Evolutionary conservation across 2,113 vertebrate genomes (phyloP).

Genomic region (Boulengeromyrus knoepffleri): DNA sequence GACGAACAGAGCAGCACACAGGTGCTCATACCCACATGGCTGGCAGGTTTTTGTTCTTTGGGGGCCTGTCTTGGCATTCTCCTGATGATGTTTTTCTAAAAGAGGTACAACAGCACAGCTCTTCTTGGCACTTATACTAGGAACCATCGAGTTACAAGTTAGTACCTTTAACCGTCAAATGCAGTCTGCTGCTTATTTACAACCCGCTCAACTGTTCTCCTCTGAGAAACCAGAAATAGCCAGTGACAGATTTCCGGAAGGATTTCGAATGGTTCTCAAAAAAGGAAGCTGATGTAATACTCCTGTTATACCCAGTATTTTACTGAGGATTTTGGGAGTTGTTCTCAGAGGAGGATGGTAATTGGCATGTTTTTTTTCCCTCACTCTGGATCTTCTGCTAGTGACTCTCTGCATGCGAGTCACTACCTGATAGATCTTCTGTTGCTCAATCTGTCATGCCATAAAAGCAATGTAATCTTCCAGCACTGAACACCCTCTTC

Average conservation of each 20-base stretch:
- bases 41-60: background rate
- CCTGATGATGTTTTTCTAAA: background rate
- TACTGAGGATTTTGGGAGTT: background rate
- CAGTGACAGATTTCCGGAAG: background rate
- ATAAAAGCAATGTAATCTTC: background rate
- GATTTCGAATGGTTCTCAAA: background rate
- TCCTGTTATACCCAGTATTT: background rate
- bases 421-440: background rate
- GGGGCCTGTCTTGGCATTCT: background rate
- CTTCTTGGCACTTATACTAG: background rate
- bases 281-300: background rate
- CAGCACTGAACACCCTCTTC: background rate
- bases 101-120: background rate
- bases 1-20: background rate
- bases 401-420: no score
- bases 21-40: background rate
- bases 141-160: background rate
- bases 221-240: background rate
- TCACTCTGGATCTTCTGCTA: background rate
- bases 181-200: background rate
- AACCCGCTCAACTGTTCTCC: background rate
- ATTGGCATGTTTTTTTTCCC: background rate
- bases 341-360: background rate
- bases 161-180: background rate
- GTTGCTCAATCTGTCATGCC: background rate